Conservation (phyloP, 2,888 invertebrate genomes). For the Leptarthrus brevirostris region DNA sequence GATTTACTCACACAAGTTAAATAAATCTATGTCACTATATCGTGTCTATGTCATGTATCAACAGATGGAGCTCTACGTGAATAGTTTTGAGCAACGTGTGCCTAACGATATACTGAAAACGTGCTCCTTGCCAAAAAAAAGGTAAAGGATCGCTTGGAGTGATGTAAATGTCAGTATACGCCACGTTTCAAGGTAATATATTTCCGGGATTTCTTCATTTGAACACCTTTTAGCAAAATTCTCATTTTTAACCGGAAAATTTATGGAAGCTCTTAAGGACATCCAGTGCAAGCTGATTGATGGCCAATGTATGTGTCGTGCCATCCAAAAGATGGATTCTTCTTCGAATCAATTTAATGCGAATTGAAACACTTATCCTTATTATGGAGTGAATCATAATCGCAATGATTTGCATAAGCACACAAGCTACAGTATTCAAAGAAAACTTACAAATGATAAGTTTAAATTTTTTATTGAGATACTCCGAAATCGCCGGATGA, state of each 20-base stretch:
- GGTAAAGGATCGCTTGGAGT: background rate
- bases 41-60: slow-evolving; percentile 42
- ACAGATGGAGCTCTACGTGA: slow-evolving; percentile 29
- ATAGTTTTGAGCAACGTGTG: slow-evolving; percentile 21
- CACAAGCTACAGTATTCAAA: background rate
- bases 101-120: slow-evolving; percentile 10
- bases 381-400: too few species aligned
- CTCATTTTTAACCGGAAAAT: background rate
- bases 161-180: background rate
- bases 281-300: background rate
- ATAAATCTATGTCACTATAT: slow-evolving; percentile 47
- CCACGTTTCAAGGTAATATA: slow-evolving; percentile 7
- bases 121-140: slow-evolving; percentile 26
- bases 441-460: too few species aligned
- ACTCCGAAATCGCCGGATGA: background rate
- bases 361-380: background rate
- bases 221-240: background rate
- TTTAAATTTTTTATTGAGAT: background rate
- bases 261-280: background rate
- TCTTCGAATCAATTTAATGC: background rate
- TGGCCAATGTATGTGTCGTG: background rate
- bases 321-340: background rate
- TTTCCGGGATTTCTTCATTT: background rate
- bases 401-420: too few species aligned
- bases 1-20: slow-evolving; percentile 23